Percentiles rank a stretch among this genome's conserved stretches.
phyloP scores from a whole-genome alignment of 2,797 vertebrate species.

The Myripristis jacobus region DNA sequence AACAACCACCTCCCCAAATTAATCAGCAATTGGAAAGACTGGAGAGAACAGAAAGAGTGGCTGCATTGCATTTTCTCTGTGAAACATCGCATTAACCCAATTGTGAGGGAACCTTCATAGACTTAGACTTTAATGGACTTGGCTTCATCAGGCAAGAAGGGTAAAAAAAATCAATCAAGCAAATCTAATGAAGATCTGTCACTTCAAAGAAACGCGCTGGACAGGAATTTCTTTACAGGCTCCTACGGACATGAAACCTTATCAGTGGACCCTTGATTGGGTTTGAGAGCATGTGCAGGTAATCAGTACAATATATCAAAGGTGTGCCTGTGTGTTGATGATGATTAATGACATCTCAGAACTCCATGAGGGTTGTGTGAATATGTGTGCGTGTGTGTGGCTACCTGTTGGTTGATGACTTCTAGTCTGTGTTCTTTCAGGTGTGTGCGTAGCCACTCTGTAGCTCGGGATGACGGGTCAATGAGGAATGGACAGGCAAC shows the following conservation, averaged over 20 bases:
- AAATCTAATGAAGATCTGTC: background rate
- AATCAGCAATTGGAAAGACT: background rate
- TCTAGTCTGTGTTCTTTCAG: constrained; percentile 91
- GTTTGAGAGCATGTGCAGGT: background rate
- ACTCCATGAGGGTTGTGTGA: constrained; percentile 25
- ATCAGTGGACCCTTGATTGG: background rate
- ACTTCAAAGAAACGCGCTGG: constrained; percentile 15
- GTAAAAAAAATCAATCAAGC: constrained; percentile 5
- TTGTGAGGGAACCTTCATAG: background rate
- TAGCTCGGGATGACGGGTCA: constrained; percentile 95
- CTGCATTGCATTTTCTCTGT: background rate
- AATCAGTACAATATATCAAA: background rate
- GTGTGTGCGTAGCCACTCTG: constrained; percentile 94
- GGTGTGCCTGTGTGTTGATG: constrained; percentile 7
- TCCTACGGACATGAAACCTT: constrained; percentile 2
- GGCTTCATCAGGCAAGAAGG: constrained; percentile 5
- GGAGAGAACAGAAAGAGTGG: background rate
- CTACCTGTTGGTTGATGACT: constrained; percentile 95
- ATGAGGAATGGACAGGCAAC: constrained; percentile 96
- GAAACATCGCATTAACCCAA: background rate
- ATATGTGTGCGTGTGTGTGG: constrained; percentile 7
- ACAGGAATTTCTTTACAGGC: background rate
- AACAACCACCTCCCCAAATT: background rate
- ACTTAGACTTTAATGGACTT: background rate
- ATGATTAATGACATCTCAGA: background rate